phyloP scores from a whole-genome alignment of 2,888 invertebrate genomes.

The Ditula angustiorana region DNA sequence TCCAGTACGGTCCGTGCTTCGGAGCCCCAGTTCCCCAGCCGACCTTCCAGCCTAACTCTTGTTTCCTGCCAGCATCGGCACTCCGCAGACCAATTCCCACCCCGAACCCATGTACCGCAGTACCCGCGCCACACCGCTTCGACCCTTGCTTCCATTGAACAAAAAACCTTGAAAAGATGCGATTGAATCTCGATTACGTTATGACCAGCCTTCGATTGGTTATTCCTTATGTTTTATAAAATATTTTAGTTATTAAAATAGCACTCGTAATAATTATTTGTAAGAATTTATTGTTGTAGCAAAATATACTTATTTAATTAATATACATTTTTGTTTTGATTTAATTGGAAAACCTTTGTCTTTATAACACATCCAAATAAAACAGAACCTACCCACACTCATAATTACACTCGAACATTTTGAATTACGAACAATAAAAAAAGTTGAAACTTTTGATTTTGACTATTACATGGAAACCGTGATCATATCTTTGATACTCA shows the following conservation, averaged over 20 bases:
- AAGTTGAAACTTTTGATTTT: no score
- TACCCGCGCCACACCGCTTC: constrained; percentile 41
- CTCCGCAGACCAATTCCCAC: constrained; percentile 54
- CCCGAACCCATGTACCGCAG: constrained; percentile 46
- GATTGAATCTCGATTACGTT: constrained; percentile 53
- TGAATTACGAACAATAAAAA: no score
- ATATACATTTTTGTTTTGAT: neutral
- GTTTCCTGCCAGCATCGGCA: constrained; percentile 62
- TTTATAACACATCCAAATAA: no score
- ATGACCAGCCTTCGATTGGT: constrained; percentile 32
- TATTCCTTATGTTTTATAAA: constrained; percentile 1
- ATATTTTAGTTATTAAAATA: neutral
- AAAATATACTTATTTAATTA: neutral
- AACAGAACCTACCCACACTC: no score
- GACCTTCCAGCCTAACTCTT: constrained; percentile 55
- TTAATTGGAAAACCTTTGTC: no score
- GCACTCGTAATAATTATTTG: constrained; percentile 9
- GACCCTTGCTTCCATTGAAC: constrained; percentile 47
- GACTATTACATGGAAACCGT: no score
- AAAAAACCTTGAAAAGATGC: neutral
- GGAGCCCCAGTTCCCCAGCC: constrained; percentile 43
- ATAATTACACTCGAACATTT: no score
- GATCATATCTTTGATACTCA: no score
- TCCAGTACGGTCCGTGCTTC: constrained; percentile 48
- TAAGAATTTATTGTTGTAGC: neutral